A percentile compares a stretch with the other conserved stretches of the same genome.
Conservation (phyloP, 2,888 invertebrate species). For the Chrysolina americana region DNA sequence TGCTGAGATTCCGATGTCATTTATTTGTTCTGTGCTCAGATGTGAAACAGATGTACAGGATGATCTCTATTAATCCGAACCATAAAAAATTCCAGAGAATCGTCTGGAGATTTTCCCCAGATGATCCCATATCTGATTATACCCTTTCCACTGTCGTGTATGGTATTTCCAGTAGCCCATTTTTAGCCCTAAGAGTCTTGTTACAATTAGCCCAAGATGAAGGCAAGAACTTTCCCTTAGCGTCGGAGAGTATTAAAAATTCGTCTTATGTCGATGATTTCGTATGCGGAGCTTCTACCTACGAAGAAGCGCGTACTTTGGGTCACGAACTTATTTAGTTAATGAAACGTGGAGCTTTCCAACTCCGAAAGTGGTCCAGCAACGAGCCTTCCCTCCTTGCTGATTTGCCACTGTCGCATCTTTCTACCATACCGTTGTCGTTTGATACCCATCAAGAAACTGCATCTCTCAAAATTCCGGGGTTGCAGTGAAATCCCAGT, state of each 20-base stretch:
- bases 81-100: neutral
- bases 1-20: constrained; percentile 16
- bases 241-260: neutral
- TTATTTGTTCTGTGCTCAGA: constrained; percentile 21
- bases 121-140: constrained; percentile 1
- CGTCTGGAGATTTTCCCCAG: neutral
- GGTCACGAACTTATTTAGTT: constrained; percentile 5
- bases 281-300: neutral
- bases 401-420: constrained; percentile 4
- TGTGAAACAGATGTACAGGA: constrained; percentile 35
- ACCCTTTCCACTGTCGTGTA: constrained; percentile 5
- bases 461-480: constrained; percentile 18
- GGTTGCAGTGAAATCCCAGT: constrained; percentile 24
- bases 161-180: constrained; percentile 17
- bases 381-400: constrained; percentile 13
- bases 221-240: neutral
- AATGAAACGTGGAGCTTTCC: neutral
- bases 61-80: constrained; percentile 15
- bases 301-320: neutral
- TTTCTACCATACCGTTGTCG: neutral
- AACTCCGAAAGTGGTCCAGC: constrained; percentile 31
- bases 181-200: constrained; percentile 18
- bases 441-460: constrained; percentile 8
- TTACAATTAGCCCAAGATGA: constrained; percentile 26
- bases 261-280: constrained; percentile 27